A percentile compares a stretch with the other conserved stretches of the same genome.
Conservation (phyloP, 2,113 vertebrate genomes). For the Clarias batrachus region DNA sequence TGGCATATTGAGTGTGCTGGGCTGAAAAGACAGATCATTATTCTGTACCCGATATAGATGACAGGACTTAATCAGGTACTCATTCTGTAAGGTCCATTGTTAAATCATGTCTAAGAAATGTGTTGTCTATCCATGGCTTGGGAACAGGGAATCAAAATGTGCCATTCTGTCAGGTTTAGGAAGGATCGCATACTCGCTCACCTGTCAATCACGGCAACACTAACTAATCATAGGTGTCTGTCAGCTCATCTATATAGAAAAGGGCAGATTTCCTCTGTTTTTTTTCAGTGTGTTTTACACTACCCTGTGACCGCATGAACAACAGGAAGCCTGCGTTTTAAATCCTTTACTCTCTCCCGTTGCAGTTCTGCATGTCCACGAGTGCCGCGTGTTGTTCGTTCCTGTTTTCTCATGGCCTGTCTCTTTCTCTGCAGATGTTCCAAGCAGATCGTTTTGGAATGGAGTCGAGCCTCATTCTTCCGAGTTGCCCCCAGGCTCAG, state of each 20-base stretch:
- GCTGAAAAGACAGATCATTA: not conserved
- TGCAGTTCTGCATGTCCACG: not conserved
- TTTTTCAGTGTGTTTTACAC: not conserved
- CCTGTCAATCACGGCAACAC: not conserved
- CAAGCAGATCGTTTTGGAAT: constrained; percentile 65
- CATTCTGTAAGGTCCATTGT: not conserved
- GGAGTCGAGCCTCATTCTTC: constrained; percentile 46
- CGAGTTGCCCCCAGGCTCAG: constrained; percentile 46
- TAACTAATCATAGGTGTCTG: not conserved
- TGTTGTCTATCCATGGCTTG: too few relatives aligned
- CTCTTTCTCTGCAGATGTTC: constrained; percentile 59
- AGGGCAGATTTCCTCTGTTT: not conserved
- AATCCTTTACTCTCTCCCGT: not conserved
- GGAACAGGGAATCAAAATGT: not conserved
- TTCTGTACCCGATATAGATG: too few relatives aligned
- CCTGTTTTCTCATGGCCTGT: not conserved
- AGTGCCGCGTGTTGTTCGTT: not conserved
- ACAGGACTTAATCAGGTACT: not conserved
- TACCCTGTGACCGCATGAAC: not conserved
- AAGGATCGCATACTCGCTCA: not conserved
- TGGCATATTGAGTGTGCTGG: not conserved
- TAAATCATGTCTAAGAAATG: not conserved
- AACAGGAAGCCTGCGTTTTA: not conserved
- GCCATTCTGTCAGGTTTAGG: not conserved
- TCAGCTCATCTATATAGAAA: not conserved